Base-by-base conservation (phyloP, 1,140 invertebrate species). In the Drosophila albomicans region DNA sequence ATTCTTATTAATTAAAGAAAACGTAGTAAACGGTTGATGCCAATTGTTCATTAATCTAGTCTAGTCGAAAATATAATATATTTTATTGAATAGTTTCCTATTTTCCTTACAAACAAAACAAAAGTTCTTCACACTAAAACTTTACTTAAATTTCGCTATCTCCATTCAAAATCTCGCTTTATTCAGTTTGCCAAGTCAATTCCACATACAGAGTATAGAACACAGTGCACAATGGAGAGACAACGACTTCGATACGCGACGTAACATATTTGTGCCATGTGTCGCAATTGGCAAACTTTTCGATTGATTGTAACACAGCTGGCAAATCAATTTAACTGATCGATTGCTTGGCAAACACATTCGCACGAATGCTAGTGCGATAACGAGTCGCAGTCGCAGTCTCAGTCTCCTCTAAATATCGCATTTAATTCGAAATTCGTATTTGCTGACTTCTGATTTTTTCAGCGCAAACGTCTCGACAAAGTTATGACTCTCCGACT, bases 271-370 rank as follows among this genome's bases (percentile, higher is more conserved):
- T 30, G 38, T 16, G 10, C 28, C 16, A 6, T 52, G 25, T 8
- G 25, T 52, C 16, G 13, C 48, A 49, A 41, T 61, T 49, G 32
- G 58, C 66, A 32, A 69, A 63, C 49, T 38, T 57, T 57, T 20
- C 32, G 15, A 38, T 16, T 41, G 54, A 57, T 57, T 57, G 54
- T 41, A 16, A 25, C 54, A 58, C 58, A 68, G 10, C 32, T 57
- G 61, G 32, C 61, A 69, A 70, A 75, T 71, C 52, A 69, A 74
- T 74, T 74, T 74, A 43, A 15, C 48, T 74, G 71, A 75, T 75
- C 72, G 72, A 75, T 70, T 58, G 72, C 65, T 74, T 28, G 41
- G 38, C 56, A 74, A 74, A 74, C 56, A 74, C 56, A 72, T 51
- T 46, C 13, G 43, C 15, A 38, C 32, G 49, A 30, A 30, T 52